Evolutionary conservation across 2,888 invertebrate genomes (phyloP).

Genomic region (Drosophila nr. fundita): DNA sequence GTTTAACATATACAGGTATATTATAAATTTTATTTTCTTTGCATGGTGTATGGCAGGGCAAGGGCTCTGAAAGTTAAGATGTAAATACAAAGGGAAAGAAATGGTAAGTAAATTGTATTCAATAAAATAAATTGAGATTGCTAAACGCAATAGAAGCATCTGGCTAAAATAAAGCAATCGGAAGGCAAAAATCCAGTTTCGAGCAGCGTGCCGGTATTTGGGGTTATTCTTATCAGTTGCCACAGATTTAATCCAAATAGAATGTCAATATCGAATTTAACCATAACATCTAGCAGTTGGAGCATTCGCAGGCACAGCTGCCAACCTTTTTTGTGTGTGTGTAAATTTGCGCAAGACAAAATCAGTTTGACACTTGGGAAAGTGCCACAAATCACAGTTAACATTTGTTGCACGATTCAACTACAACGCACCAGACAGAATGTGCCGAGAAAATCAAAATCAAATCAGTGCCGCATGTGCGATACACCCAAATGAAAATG

Average conservation of each 20-base stretch:
- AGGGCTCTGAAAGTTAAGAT: slow-evolving; percentile 1
- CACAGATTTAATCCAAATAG: slow-evolving; percentile 11
- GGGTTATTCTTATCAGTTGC: slow-evolving; percentile 25
- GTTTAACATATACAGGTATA: not conserved
- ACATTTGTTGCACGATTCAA: slow-evolving; percentile 61
- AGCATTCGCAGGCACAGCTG: slow-evolving; percentile 38
- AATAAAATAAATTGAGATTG: slow-evolving; percentile 73
- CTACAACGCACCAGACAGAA: slow-evolving; percentile 43
- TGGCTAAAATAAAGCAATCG: slow-evolving; percentile 18
- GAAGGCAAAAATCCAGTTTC: slow-evolving; percentile 19
- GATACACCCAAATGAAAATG: slow-evolving; percentile 42
- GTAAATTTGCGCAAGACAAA: slow-evolving; percentile 53
- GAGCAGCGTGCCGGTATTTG: slow-evolving; percentile 21
- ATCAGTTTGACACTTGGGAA: slow-evolving; percentile 65
- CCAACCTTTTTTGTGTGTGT: slow-evolving; percentile 24
- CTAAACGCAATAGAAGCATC: slow-evolving; percentile 47
- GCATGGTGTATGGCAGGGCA: not conserved
- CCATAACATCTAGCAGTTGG: slow-evolving; percentile 11
- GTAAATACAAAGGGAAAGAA: slow-evolving; percentile 9
- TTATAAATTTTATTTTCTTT: not conserved
- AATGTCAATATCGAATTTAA: slow-evolving; percentile 12
- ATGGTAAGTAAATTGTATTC: slow-evolving; percentile 68
- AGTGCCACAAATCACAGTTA: slow-evolving; percentile 69
- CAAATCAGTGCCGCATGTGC: slow-evolving; percentile 54
- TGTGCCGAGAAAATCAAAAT: slow-evolving; percentile 64